Base-by-base conservation (phyloP, 2,113 vertebrate genomes). In the Saguinus imperator region DNA sequence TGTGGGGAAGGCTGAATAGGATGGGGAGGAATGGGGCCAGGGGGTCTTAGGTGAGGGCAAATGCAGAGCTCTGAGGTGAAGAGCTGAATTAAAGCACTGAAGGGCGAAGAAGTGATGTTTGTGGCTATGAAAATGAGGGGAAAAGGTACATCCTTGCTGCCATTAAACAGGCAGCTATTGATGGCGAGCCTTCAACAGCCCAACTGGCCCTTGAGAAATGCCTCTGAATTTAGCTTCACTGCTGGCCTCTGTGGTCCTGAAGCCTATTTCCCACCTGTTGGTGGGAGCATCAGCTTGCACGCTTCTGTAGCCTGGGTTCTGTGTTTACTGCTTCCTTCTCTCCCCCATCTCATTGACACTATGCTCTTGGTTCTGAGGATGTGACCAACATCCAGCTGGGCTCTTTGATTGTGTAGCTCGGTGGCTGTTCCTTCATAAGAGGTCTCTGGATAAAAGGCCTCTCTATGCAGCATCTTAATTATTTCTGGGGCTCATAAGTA, bases 1-100 rank as follows among this genome's bases (percentile, higher is more conserved):
- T 29, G 52, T 64, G 52, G 18, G 27, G 50, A 52, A 52, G 55
- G 27, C 68, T 40, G 84, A 55, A 23, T 6, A 0, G n/a, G 7
- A 13, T 27, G 5, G 27, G 7, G 25, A 58, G 10, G 25, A 7
- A 3, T 1, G 48, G 58, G 14, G 40, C 12, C 5, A 0, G 23
- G 37, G 29, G 25, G 4, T n/a, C 40, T 14, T 52, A 37, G 11
- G 9, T 10, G 1, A 43, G 3, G 3, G 29, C 0, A 20, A 76
- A 25, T 58, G 37, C 64, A n/a, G 52, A 52, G n/a, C n/a, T 82
- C 45, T 18, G 10, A 40, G 32, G 37, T 27, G 23, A 48, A 45
- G 35, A 14, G 4, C 21, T 21, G 8, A 58, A n/a, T 6, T 45
- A 82, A 89, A 68, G 21, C 25, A 8, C 3, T 10, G 57, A 64